These are phyloP conservation scores for Gallirallus australis DNA, from an alignment of 2,797 vertebrate genomes.

Conservation along the genomic window DNA sequence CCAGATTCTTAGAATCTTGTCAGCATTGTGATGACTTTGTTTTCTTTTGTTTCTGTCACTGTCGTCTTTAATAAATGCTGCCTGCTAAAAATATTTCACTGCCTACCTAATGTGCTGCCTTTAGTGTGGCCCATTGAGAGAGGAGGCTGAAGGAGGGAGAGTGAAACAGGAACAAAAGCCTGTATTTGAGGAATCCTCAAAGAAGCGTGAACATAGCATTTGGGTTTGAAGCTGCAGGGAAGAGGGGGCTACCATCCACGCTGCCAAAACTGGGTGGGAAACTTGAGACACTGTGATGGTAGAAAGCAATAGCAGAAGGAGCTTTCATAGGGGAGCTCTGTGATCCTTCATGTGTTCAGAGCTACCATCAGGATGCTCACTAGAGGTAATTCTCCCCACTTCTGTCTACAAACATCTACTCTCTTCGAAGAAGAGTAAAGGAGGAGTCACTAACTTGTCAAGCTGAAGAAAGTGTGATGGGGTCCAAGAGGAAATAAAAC, in stretches of 20 bases:
- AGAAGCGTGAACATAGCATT: neutral
- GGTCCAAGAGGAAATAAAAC: neutral
- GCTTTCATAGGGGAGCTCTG: neutral
- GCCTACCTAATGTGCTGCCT: neutral
- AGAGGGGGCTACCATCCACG: neutral
- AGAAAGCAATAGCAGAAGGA: neutral
- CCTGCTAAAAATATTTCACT: neutral
- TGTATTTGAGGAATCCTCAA: neutral
- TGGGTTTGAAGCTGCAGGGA: neutral
- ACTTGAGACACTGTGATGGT: neutral
- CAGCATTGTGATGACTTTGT: neutral
- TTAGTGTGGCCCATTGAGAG: neutral
- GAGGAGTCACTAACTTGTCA: neutral
- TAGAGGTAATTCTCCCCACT: neutral
- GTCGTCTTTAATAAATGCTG: neutral
- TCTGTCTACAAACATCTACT: neutral
- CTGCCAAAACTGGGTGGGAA: neutral
- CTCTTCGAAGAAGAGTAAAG: neutral
- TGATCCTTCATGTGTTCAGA: neutral
- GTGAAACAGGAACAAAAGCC: neutral
- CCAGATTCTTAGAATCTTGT: neutral
- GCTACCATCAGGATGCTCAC: neutral
- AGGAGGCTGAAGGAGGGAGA: neutral
- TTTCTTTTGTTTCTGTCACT: neutral
- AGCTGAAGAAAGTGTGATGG: neutral